Conservation (phyloP, 1,140 invertebrate genomes). For the Zaprionus capensis region DNA sequence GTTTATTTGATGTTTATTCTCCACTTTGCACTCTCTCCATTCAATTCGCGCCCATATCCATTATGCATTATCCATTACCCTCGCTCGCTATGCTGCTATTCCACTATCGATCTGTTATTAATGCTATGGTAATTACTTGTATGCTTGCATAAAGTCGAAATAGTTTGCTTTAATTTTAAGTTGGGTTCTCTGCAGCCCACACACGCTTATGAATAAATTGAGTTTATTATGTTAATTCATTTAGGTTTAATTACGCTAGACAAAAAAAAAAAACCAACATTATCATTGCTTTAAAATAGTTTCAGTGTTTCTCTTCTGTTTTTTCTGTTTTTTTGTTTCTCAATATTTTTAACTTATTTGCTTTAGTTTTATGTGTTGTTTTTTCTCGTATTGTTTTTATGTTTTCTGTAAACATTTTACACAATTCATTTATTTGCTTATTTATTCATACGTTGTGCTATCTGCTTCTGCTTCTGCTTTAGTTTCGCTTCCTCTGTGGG, state of each 20-base stretch:
- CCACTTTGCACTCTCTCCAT: conserved; percentile 6
- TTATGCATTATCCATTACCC: background rate
- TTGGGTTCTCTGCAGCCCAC: conserved; percentile 27
- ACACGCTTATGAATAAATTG: conserved; percentile 31
- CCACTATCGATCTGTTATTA: conserved; percentile 35
- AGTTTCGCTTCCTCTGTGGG: background rate
- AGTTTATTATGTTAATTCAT: conserved; percentile 45
- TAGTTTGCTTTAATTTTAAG: conserved; percentile 50
- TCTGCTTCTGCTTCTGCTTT: conserved; percentile 7
- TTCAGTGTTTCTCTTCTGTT: conserved; percentile 35
- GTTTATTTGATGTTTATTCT: conserved; percentile 70
- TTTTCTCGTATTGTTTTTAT: conserved; percentile 9
- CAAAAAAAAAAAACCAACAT: conserved; percentile 61
- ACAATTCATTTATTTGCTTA: conserved; percentile 30
- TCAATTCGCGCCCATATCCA: conserved; percentile 2
- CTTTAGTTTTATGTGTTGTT: conserved; percentile 25
- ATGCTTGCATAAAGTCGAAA: conserved; percentile 56
- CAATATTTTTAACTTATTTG: conserved; percentile 18
- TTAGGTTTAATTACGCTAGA: conserved; percentile 48
- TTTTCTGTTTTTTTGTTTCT: conserved; percentile 17
- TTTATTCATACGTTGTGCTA: conserved; percentile 27
- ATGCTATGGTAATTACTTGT: conserved; percentile 45
- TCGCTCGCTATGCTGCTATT: conserved; percentile 2
- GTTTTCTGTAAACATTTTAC: conserved; percentile 8
- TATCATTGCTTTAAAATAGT: conserved; percentile 77